These are phyloP conservation scores for Reticulitermes lucifugus DNA, from an alignment of 2,888 invertebrate genomes.

Conservation along the genomic window DNA sequence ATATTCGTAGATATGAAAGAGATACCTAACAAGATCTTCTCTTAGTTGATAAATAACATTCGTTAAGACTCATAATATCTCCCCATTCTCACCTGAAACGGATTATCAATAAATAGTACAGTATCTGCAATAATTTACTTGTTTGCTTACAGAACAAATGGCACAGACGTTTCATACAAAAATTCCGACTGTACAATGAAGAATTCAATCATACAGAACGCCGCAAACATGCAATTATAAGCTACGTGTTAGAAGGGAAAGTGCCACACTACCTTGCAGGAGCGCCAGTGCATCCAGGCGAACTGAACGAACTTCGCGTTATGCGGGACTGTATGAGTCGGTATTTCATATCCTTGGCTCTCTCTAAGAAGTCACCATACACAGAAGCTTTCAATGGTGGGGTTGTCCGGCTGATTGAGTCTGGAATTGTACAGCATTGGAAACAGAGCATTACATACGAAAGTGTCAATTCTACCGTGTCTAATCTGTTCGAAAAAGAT, in stretches of 20 bases:
- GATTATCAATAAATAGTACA: no score
- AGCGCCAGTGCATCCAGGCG: neutral
- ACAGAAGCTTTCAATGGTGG: neutral
- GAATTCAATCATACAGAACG: neutral
- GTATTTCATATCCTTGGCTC: neutral
- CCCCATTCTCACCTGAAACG: no score
- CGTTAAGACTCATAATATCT: no score
- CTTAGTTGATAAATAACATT: no score
- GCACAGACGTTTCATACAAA: neutral
- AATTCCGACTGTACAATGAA: neutral
- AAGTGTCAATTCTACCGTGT: neutral
- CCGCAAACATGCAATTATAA: neutral
- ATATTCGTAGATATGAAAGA: no score
- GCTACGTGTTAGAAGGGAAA: neutral
- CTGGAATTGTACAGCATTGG: slow-evolving; percentile 18
- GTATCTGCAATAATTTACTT: no score
- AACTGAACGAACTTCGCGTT: neutral
- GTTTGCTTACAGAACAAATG: neutral
- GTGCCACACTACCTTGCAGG: neutral
- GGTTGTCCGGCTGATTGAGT: neutral
- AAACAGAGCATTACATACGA: neutral
- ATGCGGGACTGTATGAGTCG: neutral
- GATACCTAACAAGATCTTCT: no score
- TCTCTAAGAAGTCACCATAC: neutral
- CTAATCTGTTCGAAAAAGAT: neutral